phyloP scores from a whole-genome alignment of 2,797 vertebrate genomes.

The Aulostomus chinensis region DNA sequence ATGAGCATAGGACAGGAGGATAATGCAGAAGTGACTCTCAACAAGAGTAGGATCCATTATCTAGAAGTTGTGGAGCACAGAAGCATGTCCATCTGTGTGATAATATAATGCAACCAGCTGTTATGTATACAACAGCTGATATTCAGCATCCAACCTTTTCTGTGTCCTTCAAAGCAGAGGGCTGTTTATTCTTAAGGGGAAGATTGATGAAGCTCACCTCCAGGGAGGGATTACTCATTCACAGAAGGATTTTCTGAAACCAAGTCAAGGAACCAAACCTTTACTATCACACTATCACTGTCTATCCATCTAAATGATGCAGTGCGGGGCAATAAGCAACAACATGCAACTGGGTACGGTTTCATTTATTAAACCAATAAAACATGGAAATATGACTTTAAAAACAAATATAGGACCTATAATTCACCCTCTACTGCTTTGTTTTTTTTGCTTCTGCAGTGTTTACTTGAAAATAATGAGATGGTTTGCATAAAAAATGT shows the following conservation, averaged over 20 bases:
- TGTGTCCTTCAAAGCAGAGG: constrained; percentile 60
- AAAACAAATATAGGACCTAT: too few relatives aligned
- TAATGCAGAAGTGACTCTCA: constrained; percentile 32
- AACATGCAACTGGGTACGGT: too few relatives aligned
- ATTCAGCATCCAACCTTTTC: constrained; percentile 38
- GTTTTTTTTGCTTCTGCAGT: too few relatives aligned
- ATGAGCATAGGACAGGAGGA: constrained; percentile 42
- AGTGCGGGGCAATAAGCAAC: too few relatives aligned
- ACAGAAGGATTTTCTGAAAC: constrained; percentile 12
- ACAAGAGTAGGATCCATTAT: constrained; percentile 41
- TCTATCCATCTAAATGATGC: too few relatives aligned
- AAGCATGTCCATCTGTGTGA: constrained; percentile 52
- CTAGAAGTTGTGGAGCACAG: constrained; percentile 32
- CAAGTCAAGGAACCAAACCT: too few relatives aligned
- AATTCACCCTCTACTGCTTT: too few relatives aligned
- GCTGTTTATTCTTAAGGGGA: constrained; percentile 46
- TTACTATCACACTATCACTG: too few relatives aligned
- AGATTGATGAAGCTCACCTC: constrained; percentile 52
- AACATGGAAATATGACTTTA: too few relatives aligned
- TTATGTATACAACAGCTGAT: constrained; percentile 36
- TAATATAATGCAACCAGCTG: constrained; percentile 58
- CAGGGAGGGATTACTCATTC: constrained; percentile 38
- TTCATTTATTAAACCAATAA: too few relatives aligned
- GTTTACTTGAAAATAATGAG: too few relatives aligned
- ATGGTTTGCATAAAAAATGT: too few relatives aligned